Conservation (phyloP, 2,888 invertebrate genomes). For the Cephus pygmeus region DNA sequence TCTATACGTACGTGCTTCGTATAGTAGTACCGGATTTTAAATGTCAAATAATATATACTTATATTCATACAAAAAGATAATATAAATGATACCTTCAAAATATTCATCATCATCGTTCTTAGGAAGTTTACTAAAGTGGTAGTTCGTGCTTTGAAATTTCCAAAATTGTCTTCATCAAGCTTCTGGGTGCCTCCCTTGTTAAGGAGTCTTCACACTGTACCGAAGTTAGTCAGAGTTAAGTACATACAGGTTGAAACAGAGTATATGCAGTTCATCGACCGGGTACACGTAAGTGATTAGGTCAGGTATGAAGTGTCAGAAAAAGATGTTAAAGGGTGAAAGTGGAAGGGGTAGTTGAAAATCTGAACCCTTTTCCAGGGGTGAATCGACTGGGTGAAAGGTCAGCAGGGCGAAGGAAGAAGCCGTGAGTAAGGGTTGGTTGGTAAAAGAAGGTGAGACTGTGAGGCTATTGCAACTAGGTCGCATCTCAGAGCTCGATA, state of each 20-base stretch:
- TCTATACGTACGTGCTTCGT: background rate
- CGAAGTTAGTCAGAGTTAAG: background rate
- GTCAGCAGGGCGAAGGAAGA: conserved; percentile 13
- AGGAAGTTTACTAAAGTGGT: background rate
- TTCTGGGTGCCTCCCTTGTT: background rate
- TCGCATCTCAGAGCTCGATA: conserved; percentile 59
- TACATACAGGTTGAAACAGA: background rate
- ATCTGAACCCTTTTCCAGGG: background rate
- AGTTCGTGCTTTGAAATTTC: background rate
- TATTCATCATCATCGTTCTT: background rate
- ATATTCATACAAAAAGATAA: background rate
- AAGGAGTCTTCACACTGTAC: background rate
- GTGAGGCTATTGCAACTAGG: conserved; percentile 52
- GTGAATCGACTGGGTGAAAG: background rate
- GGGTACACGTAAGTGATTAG: background rate
- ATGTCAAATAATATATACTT: background rate
- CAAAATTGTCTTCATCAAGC: background rate
- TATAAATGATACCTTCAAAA: background rate
- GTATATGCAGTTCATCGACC: background rate
- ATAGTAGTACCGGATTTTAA: background rate
- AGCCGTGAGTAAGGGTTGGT: conserved; percentile 27
- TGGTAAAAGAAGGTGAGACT: conserved; percentile 25
- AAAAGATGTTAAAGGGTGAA: conserved; percentile 29
- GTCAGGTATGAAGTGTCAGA: conserved; percentile 4
- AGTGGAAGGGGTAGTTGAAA: conserved; percentile 3